Conservation (phyloP, 2,113 vertebrate species). For the Neodontobutis hainanensis region DNA sequence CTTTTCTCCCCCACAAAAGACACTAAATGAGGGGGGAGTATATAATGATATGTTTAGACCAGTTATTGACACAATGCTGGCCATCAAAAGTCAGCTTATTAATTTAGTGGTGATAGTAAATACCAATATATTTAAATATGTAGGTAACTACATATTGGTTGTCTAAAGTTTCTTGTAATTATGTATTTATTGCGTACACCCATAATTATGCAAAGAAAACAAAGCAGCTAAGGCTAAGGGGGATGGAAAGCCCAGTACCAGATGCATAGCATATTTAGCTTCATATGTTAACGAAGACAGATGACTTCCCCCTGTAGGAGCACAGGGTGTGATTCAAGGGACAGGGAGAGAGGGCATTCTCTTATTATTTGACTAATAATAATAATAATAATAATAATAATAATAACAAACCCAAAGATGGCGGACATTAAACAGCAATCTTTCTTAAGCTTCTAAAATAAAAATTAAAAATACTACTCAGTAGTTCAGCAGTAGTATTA, state of each 20-base stretch:
- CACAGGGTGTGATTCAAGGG: constrained; percentile 53
- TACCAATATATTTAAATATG: constrained; percentile 59
- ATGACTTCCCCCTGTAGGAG: constrained; percentile 69
- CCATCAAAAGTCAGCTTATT: constrained; percentile 49
- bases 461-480: no score
- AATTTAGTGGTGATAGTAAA: constrained; percentile 56
- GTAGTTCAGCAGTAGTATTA: no score
- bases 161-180: constrained; percentile 44
- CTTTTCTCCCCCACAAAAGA: constrained; percentile 19
- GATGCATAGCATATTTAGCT: constrained; percentile 79
- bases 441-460: not conserved
- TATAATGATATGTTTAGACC: constrained; percentile 40
- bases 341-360: constrained; percentile 58
- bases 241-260: constrained; percentile 61
- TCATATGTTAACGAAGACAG: constrained; percentile 75
- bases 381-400: no score
- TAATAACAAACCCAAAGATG: constrained; percentile 42
- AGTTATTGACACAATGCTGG: constrained; percentile 33
- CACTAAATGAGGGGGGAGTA: constrained; percentile 41
- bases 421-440: constrained; percentile 37
- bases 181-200: constrained; percentile 61
- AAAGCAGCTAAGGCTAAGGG: constrained; percentile 55
- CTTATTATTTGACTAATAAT: constrained; percentile 42
- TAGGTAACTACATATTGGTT: constrained; percentile 26
- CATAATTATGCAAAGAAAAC: constrained; percentile 70